Conservation (phyloP, 2,797 vertebrate genomes). For the Ctenochaetus hawaiiensis region DNA sequence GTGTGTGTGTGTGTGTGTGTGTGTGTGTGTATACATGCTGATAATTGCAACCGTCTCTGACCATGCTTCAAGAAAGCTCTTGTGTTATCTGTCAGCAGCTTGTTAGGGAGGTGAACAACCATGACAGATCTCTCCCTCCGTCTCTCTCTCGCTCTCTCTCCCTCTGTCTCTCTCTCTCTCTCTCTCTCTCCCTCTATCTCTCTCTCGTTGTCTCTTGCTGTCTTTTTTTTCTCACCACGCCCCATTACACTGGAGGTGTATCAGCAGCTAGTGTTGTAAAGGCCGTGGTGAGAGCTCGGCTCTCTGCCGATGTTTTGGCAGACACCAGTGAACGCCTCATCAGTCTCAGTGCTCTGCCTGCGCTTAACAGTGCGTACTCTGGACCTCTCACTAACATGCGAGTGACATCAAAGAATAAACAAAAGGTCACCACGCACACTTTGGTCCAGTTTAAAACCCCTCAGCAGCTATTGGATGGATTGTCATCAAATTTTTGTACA, state of each 20-base stretch:
- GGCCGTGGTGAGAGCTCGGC: slow-evolving; percentile 56
- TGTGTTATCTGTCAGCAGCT: slow-evolving; percentile 77
- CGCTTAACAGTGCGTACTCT: slow-evolving; percentile 16
- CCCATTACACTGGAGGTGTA: slow-evolving; percentile 67
- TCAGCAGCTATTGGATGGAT: not conserved
- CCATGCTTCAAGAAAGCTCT: slow-evolving; percentile 49
- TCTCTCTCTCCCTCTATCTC: too few relatives aligned
- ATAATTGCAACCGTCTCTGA: slow-evolving; percentile 62
- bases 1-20: slow-evolving; percentile 13
- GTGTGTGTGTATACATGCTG: slow-evolving; percentile 14
- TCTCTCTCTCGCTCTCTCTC: not conserved
- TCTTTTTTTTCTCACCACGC: slow-evolving; percentile 57
- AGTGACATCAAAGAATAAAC: not conserved
- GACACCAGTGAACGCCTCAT: slow-evolving; percentile 58
- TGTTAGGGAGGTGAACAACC: slow-evolving; percentile 70
- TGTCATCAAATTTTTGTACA: not conserved
- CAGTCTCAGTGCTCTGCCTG: slow-evolving; percentile 40
- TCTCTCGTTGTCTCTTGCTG: not conserved
- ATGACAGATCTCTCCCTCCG: slow-evolving; percentile 58
- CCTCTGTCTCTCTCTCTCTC: too few relatives aligned
- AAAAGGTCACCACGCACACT: slow-evolving; percentile 1
- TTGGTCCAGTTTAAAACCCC: not conserved
- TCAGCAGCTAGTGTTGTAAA: slow-evolving; percentile 42
- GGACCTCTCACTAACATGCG: slow-evolving; percentile 17
- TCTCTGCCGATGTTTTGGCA: slow-evolving; percentile 63